phyloP scores from a whole-genome alignment of 2,888 invertebrate species.

The Camponotus fellah region DNA sequence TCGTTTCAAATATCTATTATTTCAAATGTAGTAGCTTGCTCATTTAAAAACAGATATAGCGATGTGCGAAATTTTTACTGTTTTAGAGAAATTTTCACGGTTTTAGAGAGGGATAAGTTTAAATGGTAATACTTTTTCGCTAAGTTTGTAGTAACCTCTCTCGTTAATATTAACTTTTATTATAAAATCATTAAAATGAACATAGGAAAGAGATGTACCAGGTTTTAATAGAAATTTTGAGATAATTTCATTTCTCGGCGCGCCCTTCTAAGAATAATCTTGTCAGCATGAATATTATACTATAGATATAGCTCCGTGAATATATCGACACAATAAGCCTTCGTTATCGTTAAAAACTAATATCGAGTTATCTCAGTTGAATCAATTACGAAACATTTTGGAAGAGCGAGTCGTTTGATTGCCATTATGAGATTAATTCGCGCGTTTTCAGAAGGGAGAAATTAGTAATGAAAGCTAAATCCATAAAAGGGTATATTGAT shows the following conservation, averaged over 20 bases:
- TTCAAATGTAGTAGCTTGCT: neutral
- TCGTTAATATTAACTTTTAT: conserved; percentile 12
- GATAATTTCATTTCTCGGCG: neutral
- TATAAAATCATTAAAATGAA: conserved; percentile 19
- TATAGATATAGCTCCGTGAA: neutral
- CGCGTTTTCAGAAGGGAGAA: neutral
- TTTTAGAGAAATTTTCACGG: neutral
- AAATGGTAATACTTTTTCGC: neutral
- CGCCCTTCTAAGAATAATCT: conserved; percentile 1
- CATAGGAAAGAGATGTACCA: neutral
- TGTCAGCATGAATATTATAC: conserved; percentile 1
- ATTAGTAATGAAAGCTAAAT: conserved; percentile 24
- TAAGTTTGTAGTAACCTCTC: neutral
- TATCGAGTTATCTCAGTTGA: conserved; percentile 18
- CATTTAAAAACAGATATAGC: neutral
- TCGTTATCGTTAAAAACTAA: conserved; percentile 7
- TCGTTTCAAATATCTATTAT: neutral
- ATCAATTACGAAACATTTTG: conserved; percentile 2
- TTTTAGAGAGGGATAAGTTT: neutral
- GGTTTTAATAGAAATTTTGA: conserved; percentile 18
- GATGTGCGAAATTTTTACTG: neutral
- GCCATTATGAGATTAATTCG: neutral
- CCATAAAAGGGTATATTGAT: conserved; percentile 10
- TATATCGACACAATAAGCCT: conserved; percentile 27
- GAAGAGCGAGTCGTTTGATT: neutral